A percentile compares a stretch with the other conserved stretches of the same genome.
Evolutionary conservation across 1,140 invertebrate species (phyloP).

Genomic region (Calosoma granatense): DNA sequence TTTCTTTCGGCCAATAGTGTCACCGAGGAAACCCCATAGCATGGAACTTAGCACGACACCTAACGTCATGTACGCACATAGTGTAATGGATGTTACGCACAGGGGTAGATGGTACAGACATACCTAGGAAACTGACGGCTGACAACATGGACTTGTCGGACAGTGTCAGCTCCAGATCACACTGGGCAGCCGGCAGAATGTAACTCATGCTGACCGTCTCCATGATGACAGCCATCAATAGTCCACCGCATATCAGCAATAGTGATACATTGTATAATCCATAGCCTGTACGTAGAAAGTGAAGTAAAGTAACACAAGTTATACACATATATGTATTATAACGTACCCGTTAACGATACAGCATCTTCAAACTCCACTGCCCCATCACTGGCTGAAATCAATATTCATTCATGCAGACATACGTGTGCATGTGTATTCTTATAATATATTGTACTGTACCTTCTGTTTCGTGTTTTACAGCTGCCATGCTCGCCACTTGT

Average conservation of each 20-base stretch:
- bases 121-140: constrained; percentile 27
- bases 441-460: neutral
- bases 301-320: neutral
- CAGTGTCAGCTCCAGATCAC: constrained; percentile 30
- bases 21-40: constrained; percentile 33
- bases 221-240: constrained; percentile 30
- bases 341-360: neutral
- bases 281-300: constrained; percentile 24
- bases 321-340: neutral
- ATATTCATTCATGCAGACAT: neutral
- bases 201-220: constrained; percentile 33
- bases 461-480: neutral
- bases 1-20: constrained; percentile 29
- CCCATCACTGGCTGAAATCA: neutral
- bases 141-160: constrained; percentile 29
- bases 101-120: constrained; percentile 1
- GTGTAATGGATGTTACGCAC: neutral
- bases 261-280: constrained; percentile 30
- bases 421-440: neutral
- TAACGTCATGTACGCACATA: constrained; percentile 8
- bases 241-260: constrained; percentile 27
- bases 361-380: neutral
- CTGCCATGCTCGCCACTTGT: neutral
- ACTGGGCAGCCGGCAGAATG: constrained; percentile 33
- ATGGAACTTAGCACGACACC: constrained; percentile 31